These are phyloP conservation scores for Planiliza haematocheilus DNA, from an alignment of 2,113 vertebrate genomes.

Conservation along the genomic window DNA sequence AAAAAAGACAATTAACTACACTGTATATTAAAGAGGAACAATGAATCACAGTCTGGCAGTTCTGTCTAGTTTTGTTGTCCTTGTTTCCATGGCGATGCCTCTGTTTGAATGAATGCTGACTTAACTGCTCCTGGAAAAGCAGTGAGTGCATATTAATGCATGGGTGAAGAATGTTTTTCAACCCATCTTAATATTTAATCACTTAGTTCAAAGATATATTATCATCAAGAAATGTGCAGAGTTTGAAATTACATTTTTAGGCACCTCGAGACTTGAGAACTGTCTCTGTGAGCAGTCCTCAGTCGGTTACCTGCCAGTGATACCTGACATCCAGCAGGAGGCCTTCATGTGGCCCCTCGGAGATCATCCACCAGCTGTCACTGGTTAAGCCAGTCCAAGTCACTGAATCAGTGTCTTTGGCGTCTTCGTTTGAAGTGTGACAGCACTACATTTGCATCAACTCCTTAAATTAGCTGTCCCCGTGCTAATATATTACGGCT, in stretches of 20 bases:
- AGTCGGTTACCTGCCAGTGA: slow-evolving; percentile 3
- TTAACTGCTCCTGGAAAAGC: not conserved
- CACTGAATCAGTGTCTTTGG: slow-evolving; percentile 40
- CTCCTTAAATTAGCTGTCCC: slow-evolving; percentile 60
- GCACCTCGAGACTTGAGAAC: not conserved
- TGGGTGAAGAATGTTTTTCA: not conserved
- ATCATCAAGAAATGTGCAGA: not conserved
- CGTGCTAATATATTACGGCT: slow-evolving; percentile 54
- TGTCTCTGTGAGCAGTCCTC: not conserved
- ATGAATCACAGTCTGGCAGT: not conserved
- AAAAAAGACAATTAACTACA: no score
- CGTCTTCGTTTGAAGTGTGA: slow-evolving; percentile 51
- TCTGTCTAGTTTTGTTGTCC: slow-evolving; percentile 22
- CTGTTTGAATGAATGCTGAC: slow-evolving; percentile 11
- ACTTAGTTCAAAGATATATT: not conserved
- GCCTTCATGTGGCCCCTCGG: not conserved
- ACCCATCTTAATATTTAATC: not conserved
- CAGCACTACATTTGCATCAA: slow-evolving; percentile 34
- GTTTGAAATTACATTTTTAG: not conserved
- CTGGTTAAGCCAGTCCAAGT: slow-evolving; percentile 33
- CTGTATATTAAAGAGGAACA: no score
- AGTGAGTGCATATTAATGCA: not conserved
- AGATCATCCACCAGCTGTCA: slow-evolving; percentile 50
- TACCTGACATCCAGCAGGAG: slow-evolving; percentile 22
- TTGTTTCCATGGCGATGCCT: slow-evolving; percentile 3